Percentiles rank a stretch among this genome's conserved stretches.
Evolutionary conservation across 2,888 invertebrate genomes (phyloP).

Genomic region (Drosophila anceps): DNA sequence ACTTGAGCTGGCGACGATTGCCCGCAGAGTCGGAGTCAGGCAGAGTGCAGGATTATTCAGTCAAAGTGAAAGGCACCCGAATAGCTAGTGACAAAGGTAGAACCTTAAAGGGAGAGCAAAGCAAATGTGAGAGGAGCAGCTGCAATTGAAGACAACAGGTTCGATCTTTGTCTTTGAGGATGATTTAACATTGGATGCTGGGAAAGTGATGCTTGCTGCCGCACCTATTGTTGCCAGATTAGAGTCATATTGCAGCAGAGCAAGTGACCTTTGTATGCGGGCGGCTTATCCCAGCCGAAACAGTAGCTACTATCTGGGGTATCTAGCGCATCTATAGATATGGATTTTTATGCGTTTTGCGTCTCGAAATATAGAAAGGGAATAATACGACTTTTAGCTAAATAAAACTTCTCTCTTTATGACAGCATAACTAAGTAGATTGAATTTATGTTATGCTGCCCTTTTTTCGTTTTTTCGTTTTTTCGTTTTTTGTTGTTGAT

Average conservation of each 20-base stretch:
- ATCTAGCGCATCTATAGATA: slow-evolving; percentile 17
- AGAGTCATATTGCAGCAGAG: slow-evolving; percentile 70
- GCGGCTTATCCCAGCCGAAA: slow-evolving; percentile 42
- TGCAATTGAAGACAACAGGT: slow-evolving; percentile 46
- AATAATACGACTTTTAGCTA: slow-evolving; percentile 29
- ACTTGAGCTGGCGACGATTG: slow-evolving; percentile 8
- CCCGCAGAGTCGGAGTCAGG: slow-evolving; percentile 14
- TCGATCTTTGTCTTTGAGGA: slow-evolving; percentile 41
- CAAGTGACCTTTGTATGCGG: slow-evolving; percentile 63
- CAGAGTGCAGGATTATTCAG: neutral
- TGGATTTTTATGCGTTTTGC: slow-evolving; percentile 64
- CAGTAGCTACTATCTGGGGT: slow-evolving; percentile 44
- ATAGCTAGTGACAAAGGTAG: slow-evolving; percentile 15
- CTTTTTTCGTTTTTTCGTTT: neutral
- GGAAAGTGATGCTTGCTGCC: slow-evolving; percentile 58
- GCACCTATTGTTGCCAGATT: slow-evolving; percentile 63
- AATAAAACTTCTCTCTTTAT: slow-evolving; percentile 4
- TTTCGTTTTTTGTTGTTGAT: neutral
- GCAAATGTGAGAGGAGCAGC: slow-evolving; percentile 41
- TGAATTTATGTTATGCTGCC: slow-evolving; percentile 1
- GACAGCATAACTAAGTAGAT: slow-evolving; percentile 17
- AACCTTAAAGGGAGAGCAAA: slow-evolving; percentile 8
- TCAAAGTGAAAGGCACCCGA: slow-evolving; percentile 16
- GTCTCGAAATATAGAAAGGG: slow-evolving; percentile 32
- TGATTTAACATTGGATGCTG: slow-evolving; percentile 53